phyloP scores from a whole-genome alignment of 92 coral and sea anemone species.

The Palythoa grandiflora region DNA sequence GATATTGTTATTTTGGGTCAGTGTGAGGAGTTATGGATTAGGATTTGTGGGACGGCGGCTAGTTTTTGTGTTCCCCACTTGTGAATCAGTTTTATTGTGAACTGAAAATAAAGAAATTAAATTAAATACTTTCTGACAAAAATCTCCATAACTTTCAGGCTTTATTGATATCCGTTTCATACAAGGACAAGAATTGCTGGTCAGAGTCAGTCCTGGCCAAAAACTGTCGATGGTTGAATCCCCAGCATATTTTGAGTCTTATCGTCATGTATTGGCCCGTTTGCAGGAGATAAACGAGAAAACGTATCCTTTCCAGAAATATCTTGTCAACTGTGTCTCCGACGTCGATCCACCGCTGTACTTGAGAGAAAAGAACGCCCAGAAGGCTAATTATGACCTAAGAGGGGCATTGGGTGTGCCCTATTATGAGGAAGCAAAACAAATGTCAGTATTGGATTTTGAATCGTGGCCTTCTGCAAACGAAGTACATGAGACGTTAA shows the following conservation, averaged over 20 bases:
- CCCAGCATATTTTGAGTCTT: constrained; percentile 90
- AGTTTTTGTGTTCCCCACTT: background rate
- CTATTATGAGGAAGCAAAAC: constrained; percentile 28
- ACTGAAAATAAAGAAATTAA: background rate
- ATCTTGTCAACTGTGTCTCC: constrained; percentile 76
- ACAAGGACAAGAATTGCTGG: constrained; percentile 48
- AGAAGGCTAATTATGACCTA: constrained; percentile 58
- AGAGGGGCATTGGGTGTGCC: constrained; percentile 58
- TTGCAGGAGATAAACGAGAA: constrained; percentile 72
- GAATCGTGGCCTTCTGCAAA: constrained; percentile 69
- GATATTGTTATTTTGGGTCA: no score
- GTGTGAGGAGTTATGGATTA: no score
- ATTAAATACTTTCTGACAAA: background rate
- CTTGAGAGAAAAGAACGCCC: constrained; percentile 45
- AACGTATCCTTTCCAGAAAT: constrained; percentile 80
- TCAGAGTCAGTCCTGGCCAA: constrained; percentile 29
- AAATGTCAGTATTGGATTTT: constrained; percentile 61
- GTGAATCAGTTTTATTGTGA: background rate
- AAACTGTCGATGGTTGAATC: constrained; percentile 84
- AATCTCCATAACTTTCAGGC: constrained; percentile 1
- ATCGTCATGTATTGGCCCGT: constrained; percentile 80
- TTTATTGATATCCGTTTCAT: constrained; percentile 82
- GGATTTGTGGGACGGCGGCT: background rate
- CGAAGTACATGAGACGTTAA: constrained; percentile 62
- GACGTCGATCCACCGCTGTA: constrained; percentile 83